Base-by-base conservation (phyloP, 2,888 invertebrate species). In the Dilophus febrilis region DNA sequence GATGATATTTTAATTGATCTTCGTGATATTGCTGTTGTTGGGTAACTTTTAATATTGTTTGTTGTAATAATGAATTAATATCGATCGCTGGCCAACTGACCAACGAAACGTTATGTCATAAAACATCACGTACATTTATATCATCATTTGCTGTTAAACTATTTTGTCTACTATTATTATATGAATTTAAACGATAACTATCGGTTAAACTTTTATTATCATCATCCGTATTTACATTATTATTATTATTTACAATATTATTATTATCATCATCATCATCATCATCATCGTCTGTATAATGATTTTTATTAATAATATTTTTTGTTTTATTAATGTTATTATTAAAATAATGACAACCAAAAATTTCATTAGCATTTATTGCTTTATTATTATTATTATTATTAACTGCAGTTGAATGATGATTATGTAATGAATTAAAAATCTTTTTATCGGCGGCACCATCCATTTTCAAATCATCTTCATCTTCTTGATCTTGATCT, bases 31-130 rank as follows among this genome's bases (percentile, higher is more conserved):
- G n/a, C 36, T 36, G 29, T 34, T 22, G 22, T 22, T 22, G 5
- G 8, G 22, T 6, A 4, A 22, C 22, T 8, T 22, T 22, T 22
- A 56, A 52, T 42, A 61, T 61, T 34, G 61, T 60, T 47, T 61
- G 60, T 48, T 61, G 59, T 44, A 62, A 52, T 46, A 62, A 46
- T 31, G 59, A 54, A 41, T 61, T 61, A 7, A 61, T 56, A 53
- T 62, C 60, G 48, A 63, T 62, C 45, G 62, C 63, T 59, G 63
- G 63, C 63, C 63, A 63, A 45, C 59, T 54, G 58, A 61, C 62
- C 61, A 63, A 60, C 60, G 63, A 61, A 47, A 61, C 59, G 51
- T 59, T 62, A 57, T 61, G 63, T 63, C 63, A 63, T 63, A 63
- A 63, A 44, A 58, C 39, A 19, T 31, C 33, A 34, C 39, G 32